Base-by-base conservation (phyloP, 1,140 invertebrate genomes). In the Camponotus vicinus region DNA sequence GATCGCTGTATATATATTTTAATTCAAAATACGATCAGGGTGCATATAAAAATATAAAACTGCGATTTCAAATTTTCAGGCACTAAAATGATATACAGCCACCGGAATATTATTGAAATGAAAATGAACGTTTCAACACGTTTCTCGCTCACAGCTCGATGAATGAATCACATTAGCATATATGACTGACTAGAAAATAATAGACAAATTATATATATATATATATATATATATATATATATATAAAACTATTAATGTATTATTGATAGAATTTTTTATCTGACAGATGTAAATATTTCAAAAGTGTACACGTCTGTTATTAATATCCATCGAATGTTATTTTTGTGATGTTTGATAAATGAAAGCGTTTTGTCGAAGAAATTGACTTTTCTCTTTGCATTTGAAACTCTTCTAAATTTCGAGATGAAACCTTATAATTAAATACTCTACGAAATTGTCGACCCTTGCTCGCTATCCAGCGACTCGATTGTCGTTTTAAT, bases 401-500 rank as follows among this genome's bases (percentile, higher is more conserved):
- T 75, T n/a, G 18, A 45, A 45, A n/a, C 61, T 83, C 34, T 69
- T 80, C 69, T 83, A 83, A 83, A 83, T 32, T 83, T 40, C 69
- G 55, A 75, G 42, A 83, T 75, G 79, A 75, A 57, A 75, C 73
- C 69, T 75, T 59, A 75, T 83, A 75, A 83, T 83, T 83, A 83
- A 83, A 83, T 75, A 55, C 69, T 75, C 69, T 34, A 75, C 69
- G 55, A 73, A 83, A 83, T 83, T 83, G 57, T 83, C 69, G 69
- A 83, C 69, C 37, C 69, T 83, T 83, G 79, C 69, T 73, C 69
- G 79, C 69, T 83, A 63, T 37, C 71, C 55, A 49, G 57, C 52
- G 79, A 42, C 69, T 83, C 79, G 42, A 83, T 83, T 83, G 79
- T 83, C 79, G 42, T 83, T 83, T 83, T 83, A 83, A 83, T 83